Base-by-base conservation (phyloP, 2,888 invertebrate genomes). In the Standfussiana lucernea region DNA sequence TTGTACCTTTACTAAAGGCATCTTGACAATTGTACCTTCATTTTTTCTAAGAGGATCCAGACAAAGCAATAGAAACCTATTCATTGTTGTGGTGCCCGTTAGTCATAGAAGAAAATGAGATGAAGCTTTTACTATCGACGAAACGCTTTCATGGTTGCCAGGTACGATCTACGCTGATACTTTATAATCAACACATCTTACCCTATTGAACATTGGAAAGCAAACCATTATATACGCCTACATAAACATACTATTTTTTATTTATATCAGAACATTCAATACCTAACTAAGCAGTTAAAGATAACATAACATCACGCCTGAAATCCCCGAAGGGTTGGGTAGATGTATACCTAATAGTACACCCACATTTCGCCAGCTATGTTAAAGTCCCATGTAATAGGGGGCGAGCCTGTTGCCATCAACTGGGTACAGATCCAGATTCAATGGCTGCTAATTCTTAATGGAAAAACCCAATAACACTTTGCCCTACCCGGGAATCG, bases 221-320 rank as follows among this genome's bases (percentile, higher is more conserved):
- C 32, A 32, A 70, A 18, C 18, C 15, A 28, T 15, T 56, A 64
- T 32, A 65, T 11, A n/a, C n/a, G 11, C 40, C 18, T 11, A 42
- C 24, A 24, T 56, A 32, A 59, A 70, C 70, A 70, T 24, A 42
- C n/a, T 42, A n/a, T n/a, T n/a, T n/a, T n/a, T n/a, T n/a, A n/a
- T 11, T 7, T 24, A 32, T 42, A 3, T 18, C n/a, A 32, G 18
- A 13, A 2, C 2, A 42, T 18, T 71, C n/a, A 67, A 42, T 66
- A 67, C 66, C 7, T n/a, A 67, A 71, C 7, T n/a, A 35, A 42
- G 13, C 21, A 66, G 18, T 8, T 56, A 56, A 28, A 28, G 28
- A 28, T 18, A 28, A 28, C 2, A 28, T 50, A 7, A 15, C 15
- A 56, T 6, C 53, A 53, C 13, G n/a, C 28, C n/a, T 1, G n/a